Percentiles rank a stretch among this genome's conserved stretches.
Evolutionary conservation across 2,888 invertebrate genomes (phyloP).

Genomic region (Nomada fabriciana): DNA sequence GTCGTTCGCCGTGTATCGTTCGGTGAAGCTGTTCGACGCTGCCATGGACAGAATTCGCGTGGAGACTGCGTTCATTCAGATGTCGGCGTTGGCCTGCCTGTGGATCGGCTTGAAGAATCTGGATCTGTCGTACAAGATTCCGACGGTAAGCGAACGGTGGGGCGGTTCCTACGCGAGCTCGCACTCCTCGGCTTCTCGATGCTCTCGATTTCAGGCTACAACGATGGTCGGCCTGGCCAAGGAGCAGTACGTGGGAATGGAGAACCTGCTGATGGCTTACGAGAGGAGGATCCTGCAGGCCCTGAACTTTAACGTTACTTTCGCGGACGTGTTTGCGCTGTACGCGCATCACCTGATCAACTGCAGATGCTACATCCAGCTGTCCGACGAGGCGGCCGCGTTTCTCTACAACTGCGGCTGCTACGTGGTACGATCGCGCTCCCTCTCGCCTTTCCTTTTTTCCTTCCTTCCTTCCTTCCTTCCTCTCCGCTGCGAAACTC

Average conservation of each 20-base stretch:
- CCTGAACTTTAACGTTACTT: slow-evolving; percentile 73
- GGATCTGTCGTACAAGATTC: slow-evolving; percentile 61
- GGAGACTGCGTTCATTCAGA: slow-evolving; percentile 63
- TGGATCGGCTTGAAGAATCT: slow-evolving; percentile 78
- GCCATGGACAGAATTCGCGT: slow-evolving; percentile 67
- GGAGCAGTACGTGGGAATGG: slow-evolving; percentile 56
- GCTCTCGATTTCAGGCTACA: slow-evolving; percentile 59
- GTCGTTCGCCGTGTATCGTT: slow-evolving; percentile 72
- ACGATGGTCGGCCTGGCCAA: slow-evolving; percentile 66
- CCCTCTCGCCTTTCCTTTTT: background rate
- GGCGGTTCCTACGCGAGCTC: background rate
- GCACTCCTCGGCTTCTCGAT: background rate
- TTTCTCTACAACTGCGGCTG: slow-evolving; percentile 68
- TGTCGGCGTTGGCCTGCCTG: slow-evolving; percentile 70
- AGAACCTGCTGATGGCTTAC: slow-evolving; percentile 59
- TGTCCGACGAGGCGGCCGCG: slow-evolving; percentile 14
- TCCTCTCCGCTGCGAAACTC: too few relatives aligned
- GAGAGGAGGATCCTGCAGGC: slow-evolving; percentile 71
- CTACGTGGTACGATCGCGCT: slow-evolving; percentile 70
- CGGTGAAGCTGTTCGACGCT: slow-evolving; percentile 75
- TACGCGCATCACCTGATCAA: slow-evolving; percentile 62
- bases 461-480: too few relatives aligned
- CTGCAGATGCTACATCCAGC: slow-evolving; percentile 26
- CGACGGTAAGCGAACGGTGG: slow-evolving; percentile 53
- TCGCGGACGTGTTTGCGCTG: slow-evolving; percentile 74